Percentiles rank a stretch among this genome's conserved stretches.
phyloP scores from a whole-genome alignment of 2,797 vertebrate genomes.

The Danio aesculapii region DNA sequence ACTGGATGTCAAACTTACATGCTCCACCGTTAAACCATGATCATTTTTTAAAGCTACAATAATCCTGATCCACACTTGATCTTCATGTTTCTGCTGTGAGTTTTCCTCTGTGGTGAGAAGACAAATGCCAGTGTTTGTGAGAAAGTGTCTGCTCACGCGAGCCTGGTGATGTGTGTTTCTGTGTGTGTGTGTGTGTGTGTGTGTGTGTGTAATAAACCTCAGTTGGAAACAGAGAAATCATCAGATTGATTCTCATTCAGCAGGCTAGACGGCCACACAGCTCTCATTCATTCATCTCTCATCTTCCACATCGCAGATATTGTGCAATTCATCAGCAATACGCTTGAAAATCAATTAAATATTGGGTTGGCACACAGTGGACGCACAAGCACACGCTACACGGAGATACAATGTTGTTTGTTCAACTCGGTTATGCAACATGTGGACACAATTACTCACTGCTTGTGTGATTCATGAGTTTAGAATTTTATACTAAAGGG shows the following conservation, averaged over 20 bases:
- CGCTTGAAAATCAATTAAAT: not conserved
- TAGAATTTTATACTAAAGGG: not conserved
- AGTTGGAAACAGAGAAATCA: slow-evolving; percentile 34
- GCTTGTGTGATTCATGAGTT: slow-evolving; percentile 54
- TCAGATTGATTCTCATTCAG: slow-evolving; percentile 45
- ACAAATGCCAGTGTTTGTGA: not conserved
- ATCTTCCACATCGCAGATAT: slow-evolving; percentile 36
- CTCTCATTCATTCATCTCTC: slow-evolving; percentile 6
- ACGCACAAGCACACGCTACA: slow-evolving; percentile 29
- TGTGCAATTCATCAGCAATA: not conserved
- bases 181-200: no score
- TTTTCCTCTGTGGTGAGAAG: not conserved
- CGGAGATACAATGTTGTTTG: slow-evolving; percentile 28
- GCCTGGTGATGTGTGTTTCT: not conserved
- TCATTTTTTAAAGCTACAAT: no score
- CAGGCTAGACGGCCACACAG: slow-evolving; percentile 46
- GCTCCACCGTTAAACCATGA: no score
- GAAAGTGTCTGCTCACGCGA: not conserved
- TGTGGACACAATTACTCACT: slow-evolving; percentile 72
- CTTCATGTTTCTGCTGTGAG: not conserved
- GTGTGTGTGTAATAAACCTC: slow-evolving; percentile 1
- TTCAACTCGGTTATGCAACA: slow-evolving; percentile 60
- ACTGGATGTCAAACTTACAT: no score
- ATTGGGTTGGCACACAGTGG: not conserved
- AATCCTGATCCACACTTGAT: no score